These are phyloP conservation scores for Gadus chalcogrammus DNA, from an alignment of 2,113 vertebrate species.

Conservation along the genomic window DNA sequence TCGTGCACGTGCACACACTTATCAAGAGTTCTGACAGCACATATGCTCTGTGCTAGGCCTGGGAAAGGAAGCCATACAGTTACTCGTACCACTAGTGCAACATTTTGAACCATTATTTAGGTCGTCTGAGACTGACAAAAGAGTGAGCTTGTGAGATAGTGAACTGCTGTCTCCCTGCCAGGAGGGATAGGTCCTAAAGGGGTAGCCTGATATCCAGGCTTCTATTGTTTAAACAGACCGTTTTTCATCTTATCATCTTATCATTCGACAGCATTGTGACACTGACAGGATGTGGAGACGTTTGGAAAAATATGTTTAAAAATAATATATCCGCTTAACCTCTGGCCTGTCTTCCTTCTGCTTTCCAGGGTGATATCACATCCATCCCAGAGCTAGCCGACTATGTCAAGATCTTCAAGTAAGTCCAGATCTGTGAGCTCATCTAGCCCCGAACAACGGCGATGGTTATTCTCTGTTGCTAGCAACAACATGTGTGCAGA, in stretches of 20 bases:
- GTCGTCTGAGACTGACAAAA: slow-evolving; percentile 9
- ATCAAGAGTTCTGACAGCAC: neutral
- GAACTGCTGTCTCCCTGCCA: slow-evolving; percentile 5
- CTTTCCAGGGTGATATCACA: slow-evolving; percentile 92
- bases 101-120: no score
- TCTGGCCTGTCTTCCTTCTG: neutral
- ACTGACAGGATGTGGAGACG: no score
- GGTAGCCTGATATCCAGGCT: neutral
- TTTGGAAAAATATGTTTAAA: neutral
- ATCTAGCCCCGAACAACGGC: neutral
- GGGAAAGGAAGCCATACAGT: no score
- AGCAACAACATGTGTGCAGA: slow-evolving; percentile 8
- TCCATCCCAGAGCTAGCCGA: slow-evolving; percentile 97
- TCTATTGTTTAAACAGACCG: slow-evolving; percentile 26
- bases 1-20: neutral
- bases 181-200: slow-evolving; percentile 1
- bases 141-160: neutral
- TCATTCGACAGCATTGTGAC: slow-evolving; percentile 5
- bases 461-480: slow-evolving; percentile 6
- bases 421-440: slow-evolving; percentile 67
- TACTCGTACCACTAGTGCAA: no score
- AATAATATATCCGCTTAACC: neutral
- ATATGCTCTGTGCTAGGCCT: neutral
- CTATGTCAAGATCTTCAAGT: slow-evolving; percentile 99
- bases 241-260: slow-evolving; percentile 49